Percentiles rank a stretch among this genome's conserved stretches.
These are phyloP conservation scores for Peribatodes rhomboidaria DNA, from an alignment of 2,888 invertebrate species.

Conservation along the genomic window DNA sequence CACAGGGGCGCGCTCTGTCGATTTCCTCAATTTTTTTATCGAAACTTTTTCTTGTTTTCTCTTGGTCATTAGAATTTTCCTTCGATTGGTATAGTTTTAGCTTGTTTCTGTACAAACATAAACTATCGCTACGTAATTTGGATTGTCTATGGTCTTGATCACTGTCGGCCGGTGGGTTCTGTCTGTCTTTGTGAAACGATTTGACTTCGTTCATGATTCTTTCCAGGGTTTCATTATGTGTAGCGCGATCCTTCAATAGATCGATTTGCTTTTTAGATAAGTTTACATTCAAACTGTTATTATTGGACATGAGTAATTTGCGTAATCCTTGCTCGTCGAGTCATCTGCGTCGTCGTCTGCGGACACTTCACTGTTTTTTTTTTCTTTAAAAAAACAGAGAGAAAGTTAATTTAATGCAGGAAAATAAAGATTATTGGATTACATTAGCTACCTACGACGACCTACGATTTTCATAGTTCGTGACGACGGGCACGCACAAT, in stretches of 20 bases:
- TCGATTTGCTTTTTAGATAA: not conserved
- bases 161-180: not conserved
- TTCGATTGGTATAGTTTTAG: not conserved
- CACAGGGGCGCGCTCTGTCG: constrained; percentile 51
- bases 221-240: not conserved
- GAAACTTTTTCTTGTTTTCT: not conserved
- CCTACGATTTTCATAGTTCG: too few relatives aligned
- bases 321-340: not conserved
- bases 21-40: not conserved
- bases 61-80: not conserved
- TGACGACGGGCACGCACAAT: too few relatives aligned
- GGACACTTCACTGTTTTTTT: not conserved
- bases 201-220: not conserved
- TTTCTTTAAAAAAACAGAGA: too few relatives aligned
- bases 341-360: not conserved
- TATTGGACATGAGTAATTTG: not conserved
- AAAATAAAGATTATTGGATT: too few relatives aligned
- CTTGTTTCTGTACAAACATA: not conserved
- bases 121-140: not conserved
- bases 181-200: not conserved
- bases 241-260: not conserved
- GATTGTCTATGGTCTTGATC: not conserved
- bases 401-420: too few relatives aligned
- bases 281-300: not conserved
- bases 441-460: too few relatives aligned